These are phyloP conservation scores for Galago senegalensis DNA, from an alignment of 2,797 vertebrate genomes.

Conservation along the genomic window DNA sequence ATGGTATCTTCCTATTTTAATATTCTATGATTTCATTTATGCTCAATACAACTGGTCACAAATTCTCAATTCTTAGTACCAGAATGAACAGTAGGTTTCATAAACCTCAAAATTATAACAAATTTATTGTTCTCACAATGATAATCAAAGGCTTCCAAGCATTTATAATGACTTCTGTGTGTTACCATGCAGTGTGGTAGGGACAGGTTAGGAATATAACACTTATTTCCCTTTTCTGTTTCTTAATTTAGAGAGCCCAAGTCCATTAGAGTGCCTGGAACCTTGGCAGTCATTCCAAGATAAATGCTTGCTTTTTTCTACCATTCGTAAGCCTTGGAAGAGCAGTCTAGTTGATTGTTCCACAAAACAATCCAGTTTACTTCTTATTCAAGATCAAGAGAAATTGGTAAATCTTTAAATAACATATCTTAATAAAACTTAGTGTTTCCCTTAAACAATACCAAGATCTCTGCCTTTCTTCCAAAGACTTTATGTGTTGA, in stretches of 20 bases:
- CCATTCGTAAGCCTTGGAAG: fast-evolving
- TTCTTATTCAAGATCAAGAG: constrained; percentile 66
- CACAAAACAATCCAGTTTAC: constrained; percentile 11
- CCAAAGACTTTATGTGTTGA: background rate
- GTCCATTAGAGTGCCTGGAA: background rate
- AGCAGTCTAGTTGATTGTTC: background rate
- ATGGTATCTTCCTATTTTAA: background rate
- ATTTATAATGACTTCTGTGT: background rate
- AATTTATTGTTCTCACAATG: background rate
- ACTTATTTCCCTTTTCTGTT: background rate
- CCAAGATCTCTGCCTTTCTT: background rate
- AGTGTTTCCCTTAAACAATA: background rate
- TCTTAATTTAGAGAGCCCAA: background rate
- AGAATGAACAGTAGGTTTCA: background rate
- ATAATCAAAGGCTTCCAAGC: background rate
- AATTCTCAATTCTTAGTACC: background rate
- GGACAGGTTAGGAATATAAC: background rate
- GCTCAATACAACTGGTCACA: background rate
- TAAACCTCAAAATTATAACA: background rate
- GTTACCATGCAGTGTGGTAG: background rate
- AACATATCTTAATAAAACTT: constrained; percentile 7
- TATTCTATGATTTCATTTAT: background rate
- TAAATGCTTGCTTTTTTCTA: constrained; percentile 32
- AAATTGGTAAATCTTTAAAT: constrained; percentile 61
- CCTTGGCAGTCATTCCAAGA: fast-evolving